Base-by-base conservation (phyloP, 2,888 invertebrate species). In the Boloria euphrosyne region DNA sequence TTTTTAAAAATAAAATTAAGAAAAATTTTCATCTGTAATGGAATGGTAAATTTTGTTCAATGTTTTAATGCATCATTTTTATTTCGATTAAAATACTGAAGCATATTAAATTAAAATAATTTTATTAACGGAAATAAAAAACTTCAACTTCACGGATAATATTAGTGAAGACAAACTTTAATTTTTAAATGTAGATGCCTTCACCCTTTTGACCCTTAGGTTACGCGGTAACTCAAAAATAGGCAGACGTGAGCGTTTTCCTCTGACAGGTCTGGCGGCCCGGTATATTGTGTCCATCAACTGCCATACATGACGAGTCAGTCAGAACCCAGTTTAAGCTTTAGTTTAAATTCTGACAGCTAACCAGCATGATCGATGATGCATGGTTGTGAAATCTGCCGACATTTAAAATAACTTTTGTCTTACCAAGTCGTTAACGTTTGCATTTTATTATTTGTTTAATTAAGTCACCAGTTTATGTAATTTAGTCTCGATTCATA, bases 371-470 rank as follows among this genome's bases (percentile, higher is more conserved):
- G 75, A 76, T 76, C 65, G 78, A 79, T 78, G 76, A 73, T 73
- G 71, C 67, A 65, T 57, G 73, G 84, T 65, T 51, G 51, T 82
- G 59, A 59, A 59, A 59, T 50, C 17, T 31, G 81, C 84, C 76
- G 83, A 83, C 83, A 87, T 87, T 86, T 84, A 84, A 88, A 82
- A 81, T 79, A 83, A 87, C 86, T 86, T 86, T 80, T 78, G 78
- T 70, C 75, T 79, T 80, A 77, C 80, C 82, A 83, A 58, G 46
- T 58, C 87, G 87, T 88, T 86, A 79, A 22, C 55, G 14, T 51
- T 43, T 52, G 14, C 46, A 7, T 55, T 5, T 57, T 57, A 55
- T 44, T 43, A 50, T 47, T 55, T 55, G 22, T 27, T 62, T 46
- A 54, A 31, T 55, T 38, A 50, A 27, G 10, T 14, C 13, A 31